Evolutionary conservation across 2,888 invertebrate genomes (phyloP).

Genomic region (Aspidapion aeneum): DNA sequence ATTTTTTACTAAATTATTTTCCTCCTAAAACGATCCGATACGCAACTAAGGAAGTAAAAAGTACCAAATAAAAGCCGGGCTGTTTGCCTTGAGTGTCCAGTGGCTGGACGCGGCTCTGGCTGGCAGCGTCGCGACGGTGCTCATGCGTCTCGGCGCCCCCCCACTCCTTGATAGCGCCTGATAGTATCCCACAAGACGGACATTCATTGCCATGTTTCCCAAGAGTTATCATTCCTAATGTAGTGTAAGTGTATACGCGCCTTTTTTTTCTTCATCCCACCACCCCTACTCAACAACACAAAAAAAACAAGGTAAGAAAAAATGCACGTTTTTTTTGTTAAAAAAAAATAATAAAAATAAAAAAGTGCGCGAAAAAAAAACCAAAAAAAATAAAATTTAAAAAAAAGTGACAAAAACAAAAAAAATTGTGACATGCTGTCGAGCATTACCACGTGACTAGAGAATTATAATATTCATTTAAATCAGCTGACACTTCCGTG

Average conservation of each 20-base stretch:
- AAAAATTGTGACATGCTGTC: too few species aligned
- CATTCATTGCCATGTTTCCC: conserved; percentile 51
- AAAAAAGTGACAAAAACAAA: conserved; percentile 10
- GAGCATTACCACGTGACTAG: neutral
- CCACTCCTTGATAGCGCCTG: conserved; percentile 49
- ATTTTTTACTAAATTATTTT: too few species aligned
- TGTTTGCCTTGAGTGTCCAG: neutral
- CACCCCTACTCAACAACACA: conserved; percentile 9
- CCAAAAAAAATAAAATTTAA: conserved; percentile 16
- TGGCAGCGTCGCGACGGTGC: conserved; percentile 50
- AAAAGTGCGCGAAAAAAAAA: conserved; percentile 17
- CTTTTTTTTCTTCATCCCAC: conserved; percentile 39
- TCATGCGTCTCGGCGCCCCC: conserved; percentile 47
- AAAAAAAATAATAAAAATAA: conserved; percentile 18
- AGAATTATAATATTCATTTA: neutral
- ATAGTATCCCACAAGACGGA: conserved; percentile 50
- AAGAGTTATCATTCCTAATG: conserved; percentile 49
- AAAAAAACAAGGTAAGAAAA: conserved; percentile 42
- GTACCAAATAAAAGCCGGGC: conserved; percentile 45
- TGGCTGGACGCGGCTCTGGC: too few species aligned
- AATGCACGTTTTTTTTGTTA: conserved; percentile 20
- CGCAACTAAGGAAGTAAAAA: conserved; percentile 36
- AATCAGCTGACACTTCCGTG: neutral
- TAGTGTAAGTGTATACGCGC: conserved; percentile 47
- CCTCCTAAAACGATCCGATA: too few species aligned